Percentiles rank a stretch among this genome's conserved stretches.
Conservation (phyloP, 1,140 invertebrate species). For the Ostrea denselamellosa region DNA sequence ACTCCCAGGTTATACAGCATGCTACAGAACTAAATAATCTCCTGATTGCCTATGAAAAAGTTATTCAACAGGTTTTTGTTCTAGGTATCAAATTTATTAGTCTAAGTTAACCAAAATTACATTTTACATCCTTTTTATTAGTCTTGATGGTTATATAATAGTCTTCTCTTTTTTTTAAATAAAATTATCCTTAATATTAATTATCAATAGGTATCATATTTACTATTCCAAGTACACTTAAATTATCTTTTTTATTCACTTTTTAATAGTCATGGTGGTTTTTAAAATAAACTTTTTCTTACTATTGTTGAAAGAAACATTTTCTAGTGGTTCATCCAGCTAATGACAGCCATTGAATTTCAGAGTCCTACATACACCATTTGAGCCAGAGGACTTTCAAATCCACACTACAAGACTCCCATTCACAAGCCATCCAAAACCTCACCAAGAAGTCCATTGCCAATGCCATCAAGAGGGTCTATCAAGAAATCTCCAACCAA, state of each 20-base stretch:
- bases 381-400: not conserved
- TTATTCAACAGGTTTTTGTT: not conserved
- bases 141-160: no score
- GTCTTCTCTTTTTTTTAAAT: no score
- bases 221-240: no score
- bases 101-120: no score
- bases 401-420: not conserved
- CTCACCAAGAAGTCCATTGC: constrained; percentile 48
- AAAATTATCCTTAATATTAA: no score
- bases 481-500: not conserved
- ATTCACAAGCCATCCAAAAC: not conserved
- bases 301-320: no score
- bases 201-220: no score
- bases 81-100: not conserved
- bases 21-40: not conserved
- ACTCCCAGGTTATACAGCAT: not conserved
- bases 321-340: not conserved
- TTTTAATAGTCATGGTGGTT: no score
- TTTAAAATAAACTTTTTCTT: no score
- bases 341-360: not conserved
- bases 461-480: constrained; percentile 36
- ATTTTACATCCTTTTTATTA: no score
- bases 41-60: not conserved
- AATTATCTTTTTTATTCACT: not conserved
- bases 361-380: constrained; percentile 22